These are phyloP conservation scores for Penaeus chinensis DNA, from an alignment of 1,140 invertebrate genomes.

Conservation along the genomic window DNA sequence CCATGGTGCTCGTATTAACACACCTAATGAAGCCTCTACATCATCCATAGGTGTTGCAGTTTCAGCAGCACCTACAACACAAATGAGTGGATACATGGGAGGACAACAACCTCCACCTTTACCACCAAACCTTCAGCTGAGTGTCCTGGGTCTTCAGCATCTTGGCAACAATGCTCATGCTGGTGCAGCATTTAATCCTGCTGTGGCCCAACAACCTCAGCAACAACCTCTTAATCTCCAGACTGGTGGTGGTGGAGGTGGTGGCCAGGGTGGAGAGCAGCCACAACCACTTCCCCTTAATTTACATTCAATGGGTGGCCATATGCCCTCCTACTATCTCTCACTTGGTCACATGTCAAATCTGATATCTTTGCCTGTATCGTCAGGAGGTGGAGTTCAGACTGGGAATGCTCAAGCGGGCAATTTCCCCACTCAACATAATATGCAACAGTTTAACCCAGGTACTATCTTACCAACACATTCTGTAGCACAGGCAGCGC, in stretches of 20 bases:
- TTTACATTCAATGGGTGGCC: constrained; percentile 44
- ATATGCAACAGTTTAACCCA: constrained; percentile 52
- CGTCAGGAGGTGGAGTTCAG: constrained; percentile 43
- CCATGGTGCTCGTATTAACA: not conserved
- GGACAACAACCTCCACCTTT: constrained; percentile 32
- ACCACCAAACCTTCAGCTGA: constrained; percentile 44
- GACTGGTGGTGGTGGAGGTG: constrained; percentile 28
- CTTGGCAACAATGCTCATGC: constrained; percentile 44
- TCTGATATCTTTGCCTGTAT: constrained; percentile 48
- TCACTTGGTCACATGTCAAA: constrained; percentile 55
- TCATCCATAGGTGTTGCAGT: constrained; percentile 22
- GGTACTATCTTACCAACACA: constrained; percentile 41
- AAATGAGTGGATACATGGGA: constrained; percentile 49
- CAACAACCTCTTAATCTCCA: constrained; percentile 39
- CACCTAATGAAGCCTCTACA: not conserved
- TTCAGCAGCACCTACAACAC: constrained; percentile 23
- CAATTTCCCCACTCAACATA: constrained; percentile 46
- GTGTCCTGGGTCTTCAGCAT: constrained; percentile 48
- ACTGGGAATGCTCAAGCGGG: constrained; percentile 14
- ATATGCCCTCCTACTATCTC: constrained; percentile 53
- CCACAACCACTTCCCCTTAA: constrained; percentile 43
- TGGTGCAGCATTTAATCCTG: constrained; percentile 38
- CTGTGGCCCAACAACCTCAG: constrained; percentile 33
- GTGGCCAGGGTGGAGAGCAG: constrained; percentile 27
- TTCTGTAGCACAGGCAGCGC: not conserved